A percentile compares a stretch with the other conserved stretches of the same genome.
phyloP scores from a whole-genome alignment of 1,140 invertebrate genomes.

The Drosophila neocordata region DNA sequence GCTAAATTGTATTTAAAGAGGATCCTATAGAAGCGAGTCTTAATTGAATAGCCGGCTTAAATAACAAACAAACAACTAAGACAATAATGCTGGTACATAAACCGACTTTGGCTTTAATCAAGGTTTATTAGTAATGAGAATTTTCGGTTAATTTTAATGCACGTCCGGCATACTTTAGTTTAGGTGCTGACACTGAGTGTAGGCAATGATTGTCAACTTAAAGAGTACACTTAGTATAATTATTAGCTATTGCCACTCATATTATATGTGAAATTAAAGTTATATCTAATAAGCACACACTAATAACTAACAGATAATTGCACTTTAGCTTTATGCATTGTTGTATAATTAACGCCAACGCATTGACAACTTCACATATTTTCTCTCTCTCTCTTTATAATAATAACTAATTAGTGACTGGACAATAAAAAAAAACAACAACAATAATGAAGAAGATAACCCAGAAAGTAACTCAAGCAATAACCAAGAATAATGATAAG shows the following conservation, averaged over 20 bases:
- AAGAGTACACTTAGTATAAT: slow-evolving; percentile 1
- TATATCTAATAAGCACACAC: slow-evolving; percentile 49
- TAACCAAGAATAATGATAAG: slow-evolving; percentile 32
- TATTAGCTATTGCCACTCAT: slow-evolving; percentile 7
- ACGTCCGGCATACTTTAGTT: slow-evolving; percentile 6
- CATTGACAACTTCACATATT: slow-evolving; percentile 45
- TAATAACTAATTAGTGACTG: slow-evolving; percentile 69
- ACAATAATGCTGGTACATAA: background rate
- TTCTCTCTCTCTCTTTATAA: slow-evolving; percentile 30
- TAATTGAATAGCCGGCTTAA: background rate
- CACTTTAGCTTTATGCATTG: slow-evolving; percentile 47
- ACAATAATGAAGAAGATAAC: slow-evolving; percentile 16
- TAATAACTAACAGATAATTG: slow-evolving; percentile 51
- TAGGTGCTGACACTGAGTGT: background rate
- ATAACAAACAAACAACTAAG: background rate
- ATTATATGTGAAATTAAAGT: slow-evolving; percentile 38
- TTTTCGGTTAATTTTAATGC: background rate
- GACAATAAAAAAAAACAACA: slow-evolving; percentile 44
- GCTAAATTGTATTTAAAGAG: slow-evolving; percentile 4
- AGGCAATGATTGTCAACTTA: slow-evolving; percentile 9
- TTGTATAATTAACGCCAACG: slow-evolving; percentile 66
- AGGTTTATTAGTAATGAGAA: background rate
- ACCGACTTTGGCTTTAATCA: background rate
- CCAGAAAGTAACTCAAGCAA: slow-evolving; percentile 47
- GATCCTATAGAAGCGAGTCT: background rate